A percentile compares a stretch with the other conserved stretches of the same genome.
Evolutionary conservation across 2,888 invertebrate species (phyloP).

Genomic region (Philereme vetulata): DNA sequence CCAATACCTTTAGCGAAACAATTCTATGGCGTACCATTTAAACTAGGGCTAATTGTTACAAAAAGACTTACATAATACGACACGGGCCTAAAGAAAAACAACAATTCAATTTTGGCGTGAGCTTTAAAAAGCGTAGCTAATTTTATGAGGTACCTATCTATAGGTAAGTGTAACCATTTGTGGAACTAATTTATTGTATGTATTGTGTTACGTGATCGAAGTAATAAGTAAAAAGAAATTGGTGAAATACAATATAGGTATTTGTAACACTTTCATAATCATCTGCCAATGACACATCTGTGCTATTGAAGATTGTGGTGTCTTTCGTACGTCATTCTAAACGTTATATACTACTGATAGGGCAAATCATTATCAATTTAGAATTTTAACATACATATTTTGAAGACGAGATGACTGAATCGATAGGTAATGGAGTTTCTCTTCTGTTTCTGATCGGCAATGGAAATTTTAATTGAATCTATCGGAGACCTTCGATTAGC

Average conservation of each 20-base stretch:
- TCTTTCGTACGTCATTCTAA: too few species aligned
- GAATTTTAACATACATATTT: too few species aligned
- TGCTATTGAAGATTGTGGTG: too few species aligned
- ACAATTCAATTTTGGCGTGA: constrained; percentile 1
- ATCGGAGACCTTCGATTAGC: too few species aligned
- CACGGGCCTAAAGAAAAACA: constrained; percentile 6
- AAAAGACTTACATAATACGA: constrained; percentile 10
- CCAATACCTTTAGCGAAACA: not conserved
- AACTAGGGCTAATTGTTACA: constrained; percentile 1
- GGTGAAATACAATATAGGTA: not conserved
- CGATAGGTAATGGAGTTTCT: too few species aligned
- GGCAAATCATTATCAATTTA: too few species aligned
- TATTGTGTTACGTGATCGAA: constrained; percentile 11
- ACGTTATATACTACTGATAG: too few species aligned
- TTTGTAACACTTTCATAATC: not conserved
- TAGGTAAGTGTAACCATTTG: constrained; percentile 7
- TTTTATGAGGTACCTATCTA: constrained; percentile 34
- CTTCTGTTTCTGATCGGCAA: too few species aligned
- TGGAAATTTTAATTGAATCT: too few species aligned
- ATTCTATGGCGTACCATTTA: constrained; percentile 2
- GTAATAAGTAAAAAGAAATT: constrained; percentile 5
- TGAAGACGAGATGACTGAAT: too few species aligned
- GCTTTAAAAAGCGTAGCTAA: constrained; percentile 42
- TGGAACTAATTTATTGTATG: constrained; percentile 21
- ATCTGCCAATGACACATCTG: not conserved